Percentiles rank a stretch among this genome's conserved stretches.
Conservation (phyloP, 2,797 vertebrate genomes). For the Phylloscopus collybita region DNA sequence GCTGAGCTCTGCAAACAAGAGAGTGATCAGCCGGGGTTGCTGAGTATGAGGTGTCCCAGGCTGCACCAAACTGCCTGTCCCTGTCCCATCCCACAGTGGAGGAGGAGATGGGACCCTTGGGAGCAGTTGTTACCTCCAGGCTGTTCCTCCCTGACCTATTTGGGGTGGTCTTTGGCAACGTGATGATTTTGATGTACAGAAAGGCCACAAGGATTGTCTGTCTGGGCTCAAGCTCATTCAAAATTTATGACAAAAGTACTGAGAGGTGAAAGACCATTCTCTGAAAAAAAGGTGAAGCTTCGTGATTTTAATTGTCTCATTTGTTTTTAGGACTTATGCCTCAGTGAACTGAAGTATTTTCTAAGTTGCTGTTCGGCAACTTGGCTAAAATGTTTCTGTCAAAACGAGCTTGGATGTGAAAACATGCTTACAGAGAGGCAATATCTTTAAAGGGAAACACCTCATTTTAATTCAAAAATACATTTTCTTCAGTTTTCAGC, state of each 20-base stretch:
- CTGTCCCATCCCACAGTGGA: background rate
- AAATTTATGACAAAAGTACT: background rate
- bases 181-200: background rate
- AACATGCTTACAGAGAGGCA: background rate
- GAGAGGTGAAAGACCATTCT: background rate
- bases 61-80: background rate
- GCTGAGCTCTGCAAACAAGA: background rate
- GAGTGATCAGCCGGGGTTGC: background rate
- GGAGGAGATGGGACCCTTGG: background rate
- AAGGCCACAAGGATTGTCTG: background rate
- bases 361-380: background rate
- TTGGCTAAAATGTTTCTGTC: background rate
- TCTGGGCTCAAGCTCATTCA: background rate
- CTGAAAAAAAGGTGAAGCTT: background rate
- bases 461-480: background rate
- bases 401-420: background rate
- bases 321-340: background rate
- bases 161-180: background rate
- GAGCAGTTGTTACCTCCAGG: background rate
- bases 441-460: background rate
- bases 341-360: background rate
- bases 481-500: background rate
- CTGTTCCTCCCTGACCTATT: background rate
- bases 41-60: background rate
- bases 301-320: background rate